Conservation (phyloP, 2,113 vertebrate genomes). For the Oxygymnocypris stewartii region DNA sequence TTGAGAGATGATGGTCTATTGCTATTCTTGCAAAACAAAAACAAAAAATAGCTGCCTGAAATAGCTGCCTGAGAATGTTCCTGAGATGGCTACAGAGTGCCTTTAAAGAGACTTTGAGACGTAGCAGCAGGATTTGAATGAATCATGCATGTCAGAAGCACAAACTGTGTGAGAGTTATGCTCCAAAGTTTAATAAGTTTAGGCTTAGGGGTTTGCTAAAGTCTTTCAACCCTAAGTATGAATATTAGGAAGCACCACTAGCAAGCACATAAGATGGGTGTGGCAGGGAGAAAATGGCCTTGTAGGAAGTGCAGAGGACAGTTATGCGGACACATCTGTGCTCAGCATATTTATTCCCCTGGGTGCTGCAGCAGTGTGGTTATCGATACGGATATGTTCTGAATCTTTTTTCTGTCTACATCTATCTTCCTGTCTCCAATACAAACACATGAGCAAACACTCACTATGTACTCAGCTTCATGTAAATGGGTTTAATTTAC, state of each 20-base stretch:
- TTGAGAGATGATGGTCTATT: background rate
- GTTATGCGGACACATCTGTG: slow-evolving; percentile 32
- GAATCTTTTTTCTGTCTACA: background rate
- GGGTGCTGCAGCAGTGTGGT: slow-evolving; percentile 50
- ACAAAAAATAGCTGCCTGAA: background rate
- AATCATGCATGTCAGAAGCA: background rate
- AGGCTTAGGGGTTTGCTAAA: background rate
- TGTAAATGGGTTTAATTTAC: slow-evolving; percentile 33
- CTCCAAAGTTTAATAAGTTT: background rate
- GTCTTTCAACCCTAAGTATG: background rate
- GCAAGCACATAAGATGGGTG: background rate
- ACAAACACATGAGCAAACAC: background rate
- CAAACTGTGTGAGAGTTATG: background rate
- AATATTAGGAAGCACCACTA: background rate
- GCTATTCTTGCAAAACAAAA: background rate
- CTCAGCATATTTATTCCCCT: slow-evolving; percentile 62
- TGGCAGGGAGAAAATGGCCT: slow-evolving; percentile 33
- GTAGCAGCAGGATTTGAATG: background rate
- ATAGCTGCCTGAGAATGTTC: background rate
- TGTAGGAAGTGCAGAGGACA: background rate
- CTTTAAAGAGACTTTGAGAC: background rate
- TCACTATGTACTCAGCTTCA: slow-evolving; percentile 3
- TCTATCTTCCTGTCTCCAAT: background rate
- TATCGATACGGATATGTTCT: slow-evolving; percentile 64
- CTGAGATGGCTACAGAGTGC: background rate